Base-by-base conservation (phyloP, 2,888 invertebrate species). In the Drosophila greeni region DNA sequence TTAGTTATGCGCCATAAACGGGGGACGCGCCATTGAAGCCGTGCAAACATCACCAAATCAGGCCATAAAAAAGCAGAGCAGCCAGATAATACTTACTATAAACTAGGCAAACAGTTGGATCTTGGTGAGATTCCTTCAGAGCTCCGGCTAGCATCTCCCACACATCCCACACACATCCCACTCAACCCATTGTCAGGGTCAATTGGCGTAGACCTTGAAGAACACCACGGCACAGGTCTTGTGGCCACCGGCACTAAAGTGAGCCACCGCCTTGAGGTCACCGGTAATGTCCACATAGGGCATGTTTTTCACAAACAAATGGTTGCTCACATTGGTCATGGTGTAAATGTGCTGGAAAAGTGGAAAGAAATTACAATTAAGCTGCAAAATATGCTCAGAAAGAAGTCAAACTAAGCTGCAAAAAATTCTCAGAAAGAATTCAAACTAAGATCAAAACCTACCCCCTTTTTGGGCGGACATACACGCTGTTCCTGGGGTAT, bases 391-490 rank as follows among this genome's bases (percentile, higher is more conserved):
- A 20, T 20, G n/a, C n/a, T 11, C 1, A 36, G 0, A 6, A 2
- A 1, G 11, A n/a, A 12, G 26, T 16, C 8, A 8, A 5, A 11
- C 11, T 1, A n/a, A 9, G 4, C 23, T n/a, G n/a, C 1, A 1
- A n/a, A n/a, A n/a, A n/a, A 23, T 23, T 9, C 2, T 24, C 5
- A 0, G 12, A 24, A 24, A n/a, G 3, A 24, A 5, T 42, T 23
- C 0, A 42, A 42, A 24, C 9, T 26, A 16, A 26, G 9, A 26
- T 3, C 1, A 16, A 16, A 18, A 52, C 78, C 69, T 54, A 79
- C 82, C 12, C 64, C 74, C 1, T 45, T 16, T 0, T 26, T 37
- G 1, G 79, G 82, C 9, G 82, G 78, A 58, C 82, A 79, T 1
- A 9, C 18, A 4, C 34, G 31, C 16, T 66, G 56, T 0, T 14